Base-by-base conservation (phyloP, 2,797 vertebrate genomes). In the Sebastiscus tertius region DNA sequence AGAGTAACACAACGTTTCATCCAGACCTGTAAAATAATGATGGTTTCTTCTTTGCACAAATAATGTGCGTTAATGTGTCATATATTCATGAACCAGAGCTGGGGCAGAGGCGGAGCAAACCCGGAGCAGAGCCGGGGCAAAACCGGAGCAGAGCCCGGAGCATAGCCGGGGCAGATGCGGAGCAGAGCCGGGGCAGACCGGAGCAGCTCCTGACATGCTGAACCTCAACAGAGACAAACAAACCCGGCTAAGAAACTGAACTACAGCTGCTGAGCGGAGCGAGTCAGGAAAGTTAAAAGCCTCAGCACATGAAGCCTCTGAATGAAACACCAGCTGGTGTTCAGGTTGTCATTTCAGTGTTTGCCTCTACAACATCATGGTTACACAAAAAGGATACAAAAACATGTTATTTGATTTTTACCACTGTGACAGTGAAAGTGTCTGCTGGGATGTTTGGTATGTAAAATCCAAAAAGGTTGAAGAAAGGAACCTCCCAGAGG, bases 211-310 rank as follows among this genome's bases (percentile, higher is more conserved):
- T 49, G 84, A 72, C 66, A 79, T 3, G 29, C 46, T 78, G 72
- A 86, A 36, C 72, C 77, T 79, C 78, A 85, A 63, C 74, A 77
- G 46, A 85, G 55, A 68, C 73, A 64, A 60, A 84, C 70, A 70
- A 36, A 63, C 39, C 66, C 56, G 72, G 59, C 36, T 65, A 81
- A 63, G 29, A 33, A 33, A 33, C 31, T 33, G 82, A 74, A 71
- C 13, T 79, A 59, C 63, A 81, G 58, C 75, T 79, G 52, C 60
- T 67, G 59, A 86, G 71, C 60, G 39, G 58, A 33, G 11, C 5
- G 31, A 33, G 31, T 33, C 31, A 33, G 31, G 31, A 33, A 8
- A 33, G 31, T 33, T 33, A 33, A 33, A 11, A 79, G 59, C 62
- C 42, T 83, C 36, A 10, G 72, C 84, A 72, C 66, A 75, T 24